Conservation (phyloP, 2,113 vertebrate species). For the Protomyctophum bolini region DNA sequence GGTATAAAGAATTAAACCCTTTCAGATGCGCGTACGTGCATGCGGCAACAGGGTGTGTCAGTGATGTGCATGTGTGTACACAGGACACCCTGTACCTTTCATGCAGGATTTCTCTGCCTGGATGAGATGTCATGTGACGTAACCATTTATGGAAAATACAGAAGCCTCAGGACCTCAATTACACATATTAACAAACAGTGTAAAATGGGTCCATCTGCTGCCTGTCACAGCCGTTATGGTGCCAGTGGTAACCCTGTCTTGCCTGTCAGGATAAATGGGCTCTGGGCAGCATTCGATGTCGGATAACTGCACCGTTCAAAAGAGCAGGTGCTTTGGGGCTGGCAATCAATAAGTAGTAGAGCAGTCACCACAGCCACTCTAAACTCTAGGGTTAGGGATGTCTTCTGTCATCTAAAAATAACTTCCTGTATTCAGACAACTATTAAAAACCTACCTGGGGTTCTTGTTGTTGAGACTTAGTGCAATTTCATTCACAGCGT, state of each 20-base stretch:
- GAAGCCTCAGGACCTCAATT: slow-evolving; percentile 19
- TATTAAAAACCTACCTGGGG: slow-evolving; percentile 81
- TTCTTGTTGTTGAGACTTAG: slow-evolving; percentile 99
- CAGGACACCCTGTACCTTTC: slow-evolving; percentile 17
- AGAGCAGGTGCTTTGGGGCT: slow-evolving; percentile 37
- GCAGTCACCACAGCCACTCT: not conserved
- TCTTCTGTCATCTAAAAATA: not conserved
- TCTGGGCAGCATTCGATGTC: slow-evolving; percentile 30
- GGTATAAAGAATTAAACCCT: slow-evolving; percentile 4
- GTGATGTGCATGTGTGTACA: slow-evolving; percentile 8
- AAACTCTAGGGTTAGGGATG: not conserved
- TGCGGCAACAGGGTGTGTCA: not conserved
- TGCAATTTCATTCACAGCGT: slow-evolving; percentile 97
- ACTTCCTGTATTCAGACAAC: slow-evolving; percentile 5
- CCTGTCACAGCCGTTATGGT: slow-evolving; percentile 52
- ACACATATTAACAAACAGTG: slow-evolving; percentile 11
- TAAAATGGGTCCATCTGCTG: slow-evolving; percentile 30
- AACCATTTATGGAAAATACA: slow-evolving; percentile 54
- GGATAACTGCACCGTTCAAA: slow-evolving; percentile 29
- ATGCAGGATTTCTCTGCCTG: slow-evolving; percentile 33
- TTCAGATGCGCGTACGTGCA: not conserved
- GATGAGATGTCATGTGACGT: slow-evolving; percentile 57
- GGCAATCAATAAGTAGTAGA: not conserved
- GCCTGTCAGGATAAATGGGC: slow-evolving; percentile 45
- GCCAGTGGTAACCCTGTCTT: slow-evolving; percentile 47